Percentiles rank a stretch among this genome's conserved stretches.
Evolutionary conservation across 2,113 vertebrate genomes (phyloP).

Genomic region (Brevimyrus niger): DNA sequence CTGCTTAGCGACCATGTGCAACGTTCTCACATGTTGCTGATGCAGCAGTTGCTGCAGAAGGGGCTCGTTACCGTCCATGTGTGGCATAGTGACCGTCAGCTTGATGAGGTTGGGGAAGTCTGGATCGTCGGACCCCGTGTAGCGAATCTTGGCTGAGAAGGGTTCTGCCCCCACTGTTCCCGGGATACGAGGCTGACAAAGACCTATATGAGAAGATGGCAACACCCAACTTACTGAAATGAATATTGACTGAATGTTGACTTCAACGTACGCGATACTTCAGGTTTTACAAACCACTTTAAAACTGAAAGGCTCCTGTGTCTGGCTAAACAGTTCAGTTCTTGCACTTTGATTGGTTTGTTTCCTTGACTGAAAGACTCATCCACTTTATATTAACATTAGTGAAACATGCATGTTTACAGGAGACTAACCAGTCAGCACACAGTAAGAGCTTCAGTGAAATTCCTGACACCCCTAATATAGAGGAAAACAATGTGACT

Average conservation of each 20-base stretch:
- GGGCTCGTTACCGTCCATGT: constrained; percentile 60
- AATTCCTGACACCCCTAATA: background rate
- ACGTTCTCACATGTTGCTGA: background rate
- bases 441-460: background rate
- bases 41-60: background rate
- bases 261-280: background rate
- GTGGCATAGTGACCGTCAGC: constrained; percentile 65
- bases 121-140: constrained; percentile 61
- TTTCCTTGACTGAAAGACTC: background rate
- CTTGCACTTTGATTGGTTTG: background rate
- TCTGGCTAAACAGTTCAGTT: background rate
- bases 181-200: constrained; percentile 61
- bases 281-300: background rate
- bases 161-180: constrained; percentile 68
- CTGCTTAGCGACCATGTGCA: background rate
- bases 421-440: background rate
- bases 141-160: constrained; percentile 68
- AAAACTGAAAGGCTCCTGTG: background rate
- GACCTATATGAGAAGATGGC: constrained; percentile 42
- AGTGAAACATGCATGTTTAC: background rate
- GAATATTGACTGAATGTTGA: background rate
- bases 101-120: constrained; percentile 65
- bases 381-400: background rate
- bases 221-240: background rate
- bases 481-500: background rate